Base-by-base conservation (phyloP, 2,888 invertebrate genomes). In the Drosophila hamatofila region DNA sequence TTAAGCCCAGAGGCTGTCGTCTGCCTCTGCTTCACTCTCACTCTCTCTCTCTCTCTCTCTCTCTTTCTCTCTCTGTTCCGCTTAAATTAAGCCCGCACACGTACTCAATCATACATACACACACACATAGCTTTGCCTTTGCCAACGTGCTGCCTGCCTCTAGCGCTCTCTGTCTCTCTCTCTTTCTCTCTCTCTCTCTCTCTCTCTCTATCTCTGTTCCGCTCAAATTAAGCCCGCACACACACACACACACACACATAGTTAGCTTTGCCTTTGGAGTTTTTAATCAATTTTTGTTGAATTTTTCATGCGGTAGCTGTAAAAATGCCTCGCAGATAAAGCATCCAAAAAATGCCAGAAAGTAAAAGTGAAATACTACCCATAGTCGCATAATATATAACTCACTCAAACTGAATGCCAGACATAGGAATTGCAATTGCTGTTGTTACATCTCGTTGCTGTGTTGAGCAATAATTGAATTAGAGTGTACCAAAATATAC, bases 201-300 rank as follows among this genome's bases (percentile, higher is more conserved):
- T 30, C 30, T 11, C 30, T 30, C 11, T 11, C 11, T 57, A 27
- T 27, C 49, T 49, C 48, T 49, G 18, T 49, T 49, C 18, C 30
- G 61, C 75, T 75, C 49, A 80, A 83, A 80, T 89, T 74, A 80
- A 89, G 56, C 70, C 63, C 66, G 14, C 80, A 75, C 49, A 54
- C 62, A 59, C 27, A 35, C 58, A 37, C 21, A 23, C 37, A 30
- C 60, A 37, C n/a, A 27, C 35, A 56, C 48, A 33, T 30, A 30
- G 30, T 80, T 81, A 75, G 69, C 70, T 77, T 77, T 76, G 71
- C 72, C 76, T 78, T 78, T 80, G 74, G 77, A 82, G 76, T 85
- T 88, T 82, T 87, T 89, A 80, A 80, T 88, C 84, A 87, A 87
- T 88, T 83, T 90, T 78, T 73, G 77, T 79, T 81, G 84, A 80